phyloP scores from a whole-genome alignment of 2,113 vertebrate genomes.

The Myotis yumanensis region DNA sequence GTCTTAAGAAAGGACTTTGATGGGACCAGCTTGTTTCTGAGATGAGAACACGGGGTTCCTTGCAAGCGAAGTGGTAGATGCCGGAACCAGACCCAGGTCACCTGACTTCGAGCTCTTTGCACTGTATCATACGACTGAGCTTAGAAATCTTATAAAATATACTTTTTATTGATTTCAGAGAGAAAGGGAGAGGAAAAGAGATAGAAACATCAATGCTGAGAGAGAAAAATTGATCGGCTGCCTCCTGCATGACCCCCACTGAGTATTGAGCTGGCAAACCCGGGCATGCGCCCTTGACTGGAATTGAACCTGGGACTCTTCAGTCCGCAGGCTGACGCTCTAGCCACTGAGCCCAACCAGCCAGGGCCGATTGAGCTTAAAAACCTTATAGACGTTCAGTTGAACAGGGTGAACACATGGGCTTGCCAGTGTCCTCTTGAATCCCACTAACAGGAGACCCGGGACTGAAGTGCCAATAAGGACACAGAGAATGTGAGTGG shows the following conservation, averaged over 20 bases:
- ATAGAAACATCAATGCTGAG: too few species aligned
- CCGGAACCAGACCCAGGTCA: too few species aligned
- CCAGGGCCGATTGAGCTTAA: background rate
- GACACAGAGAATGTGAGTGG: background rate
- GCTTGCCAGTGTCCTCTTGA: background rate
- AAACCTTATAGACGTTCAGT: background rate
- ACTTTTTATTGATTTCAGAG: too few species aligned
- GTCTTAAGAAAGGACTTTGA: background rate
- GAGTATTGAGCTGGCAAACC: too few species aligned
- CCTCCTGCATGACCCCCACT: too few species aligned
- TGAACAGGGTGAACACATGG: background rate
- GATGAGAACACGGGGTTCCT: background rate
- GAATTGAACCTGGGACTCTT: too few species aligned
- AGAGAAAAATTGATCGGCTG: too few species aligned
- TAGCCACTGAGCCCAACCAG: too few species aligned
- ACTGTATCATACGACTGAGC: too few species aligned
- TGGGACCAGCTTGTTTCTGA: background rate
- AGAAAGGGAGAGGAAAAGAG: too few species aligned
- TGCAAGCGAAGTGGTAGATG: background rate
- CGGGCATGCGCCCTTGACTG: too few species aligned
- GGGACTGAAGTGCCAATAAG: background rate
- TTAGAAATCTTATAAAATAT: background rate
- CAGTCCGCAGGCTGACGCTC: too few species aligned
- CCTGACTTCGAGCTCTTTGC: background rate
- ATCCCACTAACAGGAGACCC: background rate